phyloP scores from a whole-genome alignment of 2,113 vertebrate species.

The Microtus ochrogaster region DNA sequence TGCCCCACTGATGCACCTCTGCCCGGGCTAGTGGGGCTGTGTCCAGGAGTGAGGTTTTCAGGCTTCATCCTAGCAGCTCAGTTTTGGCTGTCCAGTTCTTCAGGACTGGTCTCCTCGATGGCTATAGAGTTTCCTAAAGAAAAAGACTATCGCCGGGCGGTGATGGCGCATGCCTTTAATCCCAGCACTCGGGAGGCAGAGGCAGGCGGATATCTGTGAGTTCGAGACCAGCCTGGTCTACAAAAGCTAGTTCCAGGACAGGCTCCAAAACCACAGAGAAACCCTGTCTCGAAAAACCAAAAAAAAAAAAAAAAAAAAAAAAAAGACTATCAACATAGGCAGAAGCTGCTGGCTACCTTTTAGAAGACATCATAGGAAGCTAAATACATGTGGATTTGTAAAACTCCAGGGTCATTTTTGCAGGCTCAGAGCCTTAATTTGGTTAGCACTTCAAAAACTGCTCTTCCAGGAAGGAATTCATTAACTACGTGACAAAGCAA shows the following conservation, averaged over 20 bases:
- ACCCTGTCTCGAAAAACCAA: no score
- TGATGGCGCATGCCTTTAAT: no score
- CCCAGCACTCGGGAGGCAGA: no score
- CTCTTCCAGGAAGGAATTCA: neutral
- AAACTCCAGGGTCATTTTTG: conserved; percentile 46
- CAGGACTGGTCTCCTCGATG: neutral
- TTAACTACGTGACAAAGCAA: neutral
- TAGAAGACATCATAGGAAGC: neutral
- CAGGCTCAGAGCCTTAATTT: conserved; percentile 45
- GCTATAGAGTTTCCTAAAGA: neutral
- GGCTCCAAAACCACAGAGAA: no score
- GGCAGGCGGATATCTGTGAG: no score
- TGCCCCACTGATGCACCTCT: neutral
- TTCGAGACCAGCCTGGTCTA: no score
- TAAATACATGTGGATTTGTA: conserved; percentile 42
- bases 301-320: no score
- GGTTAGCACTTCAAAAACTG: neutral
- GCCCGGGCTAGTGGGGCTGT: fast-evolving
- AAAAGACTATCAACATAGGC: neutral
- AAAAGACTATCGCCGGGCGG: neutral
- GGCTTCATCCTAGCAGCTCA: neutral
- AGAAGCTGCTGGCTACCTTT: conserved; percentile 36
- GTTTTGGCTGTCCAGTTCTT: neutral
- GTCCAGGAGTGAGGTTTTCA: neutral
- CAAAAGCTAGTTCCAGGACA: no score